Evolutionary conservation across 2,113 vertebrate genomes (phyloP).

Genomic region (Pseudopipra pipra): DNA sequence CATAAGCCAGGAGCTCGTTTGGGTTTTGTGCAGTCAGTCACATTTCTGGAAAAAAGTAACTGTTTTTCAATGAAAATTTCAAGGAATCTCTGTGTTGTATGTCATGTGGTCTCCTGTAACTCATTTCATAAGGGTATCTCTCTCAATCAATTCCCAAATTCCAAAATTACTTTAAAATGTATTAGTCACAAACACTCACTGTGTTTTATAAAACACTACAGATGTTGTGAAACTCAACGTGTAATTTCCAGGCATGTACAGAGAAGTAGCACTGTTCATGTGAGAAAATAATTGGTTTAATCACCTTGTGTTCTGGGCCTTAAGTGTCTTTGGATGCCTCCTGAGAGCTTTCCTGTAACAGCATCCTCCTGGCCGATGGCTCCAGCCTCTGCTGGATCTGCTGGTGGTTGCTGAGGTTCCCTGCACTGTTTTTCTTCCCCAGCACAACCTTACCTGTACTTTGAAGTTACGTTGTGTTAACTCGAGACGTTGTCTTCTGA

Average conservation of each 20-base stretch:
- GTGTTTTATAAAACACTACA: not conserved
- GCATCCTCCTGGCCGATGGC: rapidly evolving
- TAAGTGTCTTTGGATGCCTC: not conserved
- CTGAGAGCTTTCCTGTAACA: not conserved
- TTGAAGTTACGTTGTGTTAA: not conserved
- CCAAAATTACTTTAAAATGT: not conserved
- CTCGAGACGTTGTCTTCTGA: not conserved
- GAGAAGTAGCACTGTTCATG: not conserved
- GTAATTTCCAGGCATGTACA: not conserved
- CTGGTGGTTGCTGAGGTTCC: not conserved
- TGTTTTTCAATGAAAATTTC: not conserved
- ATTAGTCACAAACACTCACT: not conserved
- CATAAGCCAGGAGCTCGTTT: not conserved
- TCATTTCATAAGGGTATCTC: not conserved
- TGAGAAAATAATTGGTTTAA: not conserved
- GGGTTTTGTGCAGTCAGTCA: not conserved
- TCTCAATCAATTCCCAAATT: not conserved
- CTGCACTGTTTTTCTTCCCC: not conserved
- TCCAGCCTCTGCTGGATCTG: not conserved
- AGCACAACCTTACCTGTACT: not conserved
- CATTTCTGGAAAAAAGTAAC: not conserved
- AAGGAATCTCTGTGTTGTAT: not conserved
- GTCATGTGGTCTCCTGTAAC: not conserved
- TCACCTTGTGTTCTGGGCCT: not conserved
- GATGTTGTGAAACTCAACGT: not conserved